Evolutionary conservation across 64 coral and sea anemone species (phyloP), one percentile per base, ranked within the genome.

Genomic region (Porites australiensis): DNA sequence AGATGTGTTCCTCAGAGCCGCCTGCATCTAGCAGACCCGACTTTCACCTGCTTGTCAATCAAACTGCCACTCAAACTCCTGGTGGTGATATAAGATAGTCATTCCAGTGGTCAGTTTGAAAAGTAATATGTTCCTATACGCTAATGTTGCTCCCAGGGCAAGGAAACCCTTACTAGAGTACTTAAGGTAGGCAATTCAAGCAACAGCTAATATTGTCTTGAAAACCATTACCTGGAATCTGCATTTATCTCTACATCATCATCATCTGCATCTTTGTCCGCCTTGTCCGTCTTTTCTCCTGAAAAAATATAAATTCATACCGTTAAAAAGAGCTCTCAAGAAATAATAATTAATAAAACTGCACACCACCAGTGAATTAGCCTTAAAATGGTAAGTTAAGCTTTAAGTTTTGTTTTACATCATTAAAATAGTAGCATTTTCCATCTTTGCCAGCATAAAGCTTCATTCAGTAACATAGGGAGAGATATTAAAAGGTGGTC

Each of bases 21-120:
- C 69, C 81, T 84, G 81, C 81, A 84, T 84, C 81, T 84, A 84
- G 81, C 81, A 84, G 81, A 84, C 45, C 81, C 45, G 18, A 3
- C 15, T 76, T 45, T 76, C 47, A n/a, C 16, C 44, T 6, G 46
- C 73, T 51, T 18, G 14, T 50, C 46, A 76, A 76, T 76, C 73
- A 12, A 47, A 50, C 47, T 48, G 73, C 18, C 18, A 6, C 14
- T 48, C 73, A 49, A 51, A 68, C 62, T 84, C 81, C 81, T 84
- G 81, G 81, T 48, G 45, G 81, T 84, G 61, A 84, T 49, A 84
- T 43, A 84, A 84, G 15, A 84, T 44, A 84, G 81, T 84, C 81
- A 84, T 65, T 84, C 81, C 81, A 84, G 62, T n/a, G 62, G n/a
- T 82, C 58, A 82, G 27, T 82, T 78, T 78, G 75, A 23, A 57